phyloP scores from a whole-genome alignment of 1,140 invertebrate genomes.

The Eumaeus atala region DNA sequence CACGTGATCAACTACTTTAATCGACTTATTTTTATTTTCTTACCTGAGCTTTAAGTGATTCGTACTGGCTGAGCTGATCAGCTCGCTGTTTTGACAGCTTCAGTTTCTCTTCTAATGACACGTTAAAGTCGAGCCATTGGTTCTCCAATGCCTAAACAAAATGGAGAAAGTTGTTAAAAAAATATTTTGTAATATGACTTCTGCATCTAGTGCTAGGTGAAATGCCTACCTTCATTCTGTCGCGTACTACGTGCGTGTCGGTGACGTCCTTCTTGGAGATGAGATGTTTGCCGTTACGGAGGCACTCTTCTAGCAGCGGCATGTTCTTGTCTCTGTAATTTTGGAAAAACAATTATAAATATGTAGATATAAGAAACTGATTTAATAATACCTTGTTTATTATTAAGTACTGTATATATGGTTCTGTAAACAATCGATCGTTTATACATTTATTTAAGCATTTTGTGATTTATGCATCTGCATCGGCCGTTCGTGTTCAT shows the following conservation, averaged over 20 bases:
- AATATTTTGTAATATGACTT: constrained; percentile 6
- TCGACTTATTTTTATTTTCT: constrained; percentile 8
- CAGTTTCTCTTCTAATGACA: constrained; percentile 87
- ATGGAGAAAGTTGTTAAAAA: not conserved
- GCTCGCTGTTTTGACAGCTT: constrained; percentile 86
- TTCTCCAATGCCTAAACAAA: constrained; percentile 81
- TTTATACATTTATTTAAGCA: not conserved
- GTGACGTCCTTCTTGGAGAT: constrained; percentile 93
- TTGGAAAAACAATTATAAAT: not conserved
- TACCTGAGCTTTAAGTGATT: constrained; percentile 84
- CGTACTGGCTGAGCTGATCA: constrained; percentile 90
- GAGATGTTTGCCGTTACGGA: constrained; percentile 86
- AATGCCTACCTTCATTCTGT: constrained; percentile 82
- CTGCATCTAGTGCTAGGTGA: not conserved
- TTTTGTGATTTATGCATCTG: too few relatives aligned
- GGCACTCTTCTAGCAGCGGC: constrained; percentile 83
- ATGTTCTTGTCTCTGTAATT: constrained; percentile 59
- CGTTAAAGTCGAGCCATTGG: constrained; percentile 90
- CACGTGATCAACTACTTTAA: not conserved
- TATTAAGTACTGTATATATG: not conserved
- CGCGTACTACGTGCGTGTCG: constrained; percentile 88
- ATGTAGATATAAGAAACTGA: too few relatives aligned
- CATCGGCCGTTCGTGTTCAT: too few relatives aligned
- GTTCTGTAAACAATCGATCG: not conserved
- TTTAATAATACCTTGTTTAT: too few relatives aligned